Base-by-base conservation (phyloP, 2,888 invertebrate genomes). In the Axea sp. region DNA sequence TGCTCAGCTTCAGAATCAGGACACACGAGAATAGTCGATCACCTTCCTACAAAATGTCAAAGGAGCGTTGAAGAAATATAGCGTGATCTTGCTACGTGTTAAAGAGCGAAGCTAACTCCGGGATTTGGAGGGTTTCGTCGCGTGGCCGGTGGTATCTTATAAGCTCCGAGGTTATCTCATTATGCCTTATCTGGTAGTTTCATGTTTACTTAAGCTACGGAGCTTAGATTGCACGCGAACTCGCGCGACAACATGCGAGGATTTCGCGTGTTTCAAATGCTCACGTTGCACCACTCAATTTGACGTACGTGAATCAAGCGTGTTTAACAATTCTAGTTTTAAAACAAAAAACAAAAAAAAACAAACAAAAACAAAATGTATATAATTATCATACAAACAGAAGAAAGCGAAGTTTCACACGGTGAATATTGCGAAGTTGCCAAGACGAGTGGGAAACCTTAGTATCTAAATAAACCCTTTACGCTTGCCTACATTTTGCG, bases 111-210 rank as follows among this genome's bases (percentile, higher is more conserved):
- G 75, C 78, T 79, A 80, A 79, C 77, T 67, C 76, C 51, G 76
- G 83, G 86, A 86, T 87, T 87, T 87, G 83, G 85, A 86, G 80
- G 87, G 87, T 87, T 87, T 87, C 87, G 86, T 87, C 86, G 87
- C 87, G 86, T 87, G 87, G 86, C 82, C 79, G 81, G 83, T 87
- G 86, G 71, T 71, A 87, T 87, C 87, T 86, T 85, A 86, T 87
- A 87, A 86, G 84, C 85, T 79, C 75, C 78, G 79, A 86, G 86
- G 85, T 87, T 87, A 87, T 87, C 87, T 87, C 85, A 87, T 87
- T 87, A 87, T 81, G 81, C 84, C 83, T 86, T 86, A 86, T 87
- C 87, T 86, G 82, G 80, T 82, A 83, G 84, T 86, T 84, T 83
- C 80, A 77, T 68, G 64, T 73, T 75, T 72, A 64, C 67, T 76